phyloP scores from a whole-genome alignment of 1,140 invertebrate genomes.

The Drosophila miranda region DNA sequence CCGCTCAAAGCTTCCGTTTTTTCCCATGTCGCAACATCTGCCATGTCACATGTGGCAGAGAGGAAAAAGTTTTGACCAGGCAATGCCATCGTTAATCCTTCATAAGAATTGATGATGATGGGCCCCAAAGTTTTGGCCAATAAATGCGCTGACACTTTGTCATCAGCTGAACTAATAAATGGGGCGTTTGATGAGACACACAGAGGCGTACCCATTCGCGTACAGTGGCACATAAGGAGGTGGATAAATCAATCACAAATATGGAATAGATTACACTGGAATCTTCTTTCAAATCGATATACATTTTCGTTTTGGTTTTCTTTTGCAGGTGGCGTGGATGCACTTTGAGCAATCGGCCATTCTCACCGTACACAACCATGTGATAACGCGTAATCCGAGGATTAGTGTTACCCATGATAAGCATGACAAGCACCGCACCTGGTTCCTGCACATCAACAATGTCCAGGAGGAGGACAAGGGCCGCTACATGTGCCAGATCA shows the following conservation, averaged over 20 bases:
- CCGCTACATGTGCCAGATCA: conserved; percentile 97
- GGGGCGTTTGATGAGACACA: conserved; percentile 40
- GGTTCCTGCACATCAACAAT: conserved; percentile 95
- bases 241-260: no score
- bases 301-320: conserved; percentile 2
- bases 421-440: conserved; percentile 89
- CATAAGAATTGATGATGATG: conserved; percentile 77
- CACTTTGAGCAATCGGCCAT: conserved; percentile 97
- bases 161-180: conserved; percentile 56
- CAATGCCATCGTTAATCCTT: conserved; percentile 65
- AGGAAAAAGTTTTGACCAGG: conserved; percentile 53
- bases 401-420: conserved; percentile 93
- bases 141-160: conserved; percentile 58
- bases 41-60: conserved; percentile 54
- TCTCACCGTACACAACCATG: conserved; percentile 94
- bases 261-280: no score
- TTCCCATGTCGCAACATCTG: conserved; percentile 20
- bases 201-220: neutral
- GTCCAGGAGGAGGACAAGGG: conserved; percentile 95
- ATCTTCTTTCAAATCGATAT: no score
- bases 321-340: conserved; percentile 95
- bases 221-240: no score
- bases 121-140: conserved; percentile 51
- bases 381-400: conserved; percentile 95
- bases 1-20: conserved; percentile 34